These are phyloP conservation scores for Coptodon bakossiorum DNA, from an alignment of 2,113 vertebrate species.

Conservation along the genomic window DNA sequence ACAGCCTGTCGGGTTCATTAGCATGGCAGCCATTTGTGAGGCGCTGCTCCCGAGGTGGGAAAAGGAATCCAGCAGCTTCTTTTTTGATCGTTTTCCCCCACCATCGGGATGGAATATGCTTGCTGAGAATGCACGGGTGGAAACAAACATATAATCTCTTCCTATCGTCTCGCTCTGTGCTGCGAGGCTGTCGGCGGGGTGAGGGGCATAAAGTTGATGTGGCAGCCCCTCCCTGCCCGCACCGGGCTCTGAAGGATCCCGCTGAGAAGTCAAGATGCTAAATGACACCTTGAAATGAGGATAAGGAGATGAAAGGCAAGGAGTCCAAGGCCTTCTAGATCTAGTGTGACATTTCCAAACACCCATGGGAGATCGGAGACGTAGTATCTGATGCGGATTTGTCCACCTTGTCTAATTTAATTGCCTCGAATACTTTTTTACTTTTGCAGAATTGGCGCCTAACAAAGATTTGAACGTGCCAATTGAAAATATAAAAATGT, in stretches of 20 bases:
- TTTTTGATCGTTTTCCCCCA: conserved; percentile 7
- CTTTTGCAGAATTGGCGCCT: neutral
- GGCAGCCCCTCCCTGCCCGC: conserved; percentile 51
- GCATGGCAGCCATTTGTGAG: conserved; percentile 67
- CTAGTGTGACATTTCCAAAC: conserved; percentile 60
- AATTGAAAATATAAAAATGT: neutral
- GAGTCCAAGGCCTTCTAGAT: conserved; percentile 41
- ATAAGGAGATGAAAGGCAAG: conserved; percentile 43
- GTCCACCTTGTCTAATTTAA: conserved; percentile 14
- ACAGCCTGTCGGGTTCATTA: conserved; percentile 74
- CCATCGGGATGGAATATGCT: conserved; percentile 27
- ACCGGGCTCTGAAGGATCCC: conserved; percentile 22
- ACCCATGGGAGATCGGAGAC: conserved; percentile 29
- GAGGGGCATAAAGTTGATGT: conserved; percentile 40
- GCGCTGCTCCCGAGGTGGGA: conserved; percentile 59
- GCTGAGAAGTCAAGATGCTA: conserved; percentile 66
- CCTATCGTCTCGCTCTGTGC: conserved; percentile 9
- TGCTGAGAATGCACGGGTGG: neutral
- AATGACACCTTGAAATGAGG: conserved; percentile 65
- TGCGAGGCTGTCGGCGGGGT: conserved; percentile 31
- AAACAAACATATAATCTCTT: conserved; percentile 12
- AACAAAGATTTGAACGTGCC: neutral
- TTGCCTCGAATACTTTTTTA: neutral
- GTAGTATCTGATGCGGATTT: conserved; percentile 1
- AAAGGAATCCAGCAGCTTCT: conserved; percentile 36